phyloP scores from a whole-genome alignment of 2,113 vertebrate species.

The Boleophthalmus pectinirostris region DNA sequence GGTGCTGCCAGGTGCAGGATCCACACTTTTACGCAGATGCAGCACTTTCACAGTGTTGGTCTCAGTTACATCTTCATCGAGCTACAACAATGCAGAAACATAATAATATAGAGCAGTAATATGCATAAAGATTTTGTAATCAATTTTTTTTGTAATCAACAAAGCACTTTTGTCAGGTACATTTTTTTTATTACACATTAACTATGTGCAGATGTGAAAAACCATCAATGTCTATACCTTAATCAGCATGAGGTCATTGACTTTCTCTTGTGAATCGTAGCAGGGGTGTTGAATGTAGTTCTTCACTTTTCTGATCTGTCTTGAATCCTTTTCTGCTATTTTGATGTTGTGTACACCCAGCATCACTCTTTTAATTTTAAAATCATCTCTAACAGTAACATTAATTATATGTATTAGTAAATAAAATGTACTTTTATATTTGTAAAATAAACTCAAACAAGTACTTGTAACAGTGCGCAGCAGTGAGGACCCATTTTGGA shows the following conservation, averaged over 20 bases:
- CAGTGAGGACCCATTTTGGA: slow-evolving; percentile 68
- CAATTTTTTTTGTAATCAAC: background rate
- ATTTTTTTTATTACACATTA: background rate
- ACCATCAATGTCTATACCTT: slow-evolving; percentile 54
- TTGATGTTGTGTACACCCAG: slow-evolving; percentile 66
- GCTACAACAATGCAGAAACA: slow-evolving; percentile 43
- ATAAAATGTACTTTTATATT: background rate
- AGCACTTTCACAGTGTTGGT: slow-evolving; percentile 45
- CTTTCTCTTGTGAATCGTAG: background rate
- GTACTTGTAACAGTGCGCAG: slow-evolving; percentile 59
- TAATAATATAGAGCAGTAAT: background rate
- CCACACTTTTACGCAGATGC: background rate
- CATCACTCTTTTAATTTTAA: slow-evolving; percentile 44
- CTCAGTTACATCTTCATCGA: slow-evolving; percentile 35
- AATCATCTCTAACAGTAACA: background rate
- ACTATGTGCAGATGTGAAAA: background rate
- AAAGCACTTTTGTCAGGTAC: no score
- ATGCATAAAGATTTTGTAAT: background rate
- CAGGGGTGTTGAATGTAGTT: slow-evolving; percentile 27
- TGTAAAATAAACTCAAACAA: no score
- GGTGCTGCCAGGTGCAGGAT: background rate
- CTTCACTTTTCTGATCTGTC: slow-evolving; percentile 40
- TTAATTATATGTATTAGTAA: background rate
- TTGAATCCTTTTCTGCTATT: slow-evolving; percentile 1
- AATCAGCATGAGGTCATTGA: slow-evolving; percentile 72